A percentile compares a stretch with the other conserved stretches of the same genome.
Conservation (phyloP, 2,888 invertebrate genomes). For the Dastarcus helophoroides region DNA sequence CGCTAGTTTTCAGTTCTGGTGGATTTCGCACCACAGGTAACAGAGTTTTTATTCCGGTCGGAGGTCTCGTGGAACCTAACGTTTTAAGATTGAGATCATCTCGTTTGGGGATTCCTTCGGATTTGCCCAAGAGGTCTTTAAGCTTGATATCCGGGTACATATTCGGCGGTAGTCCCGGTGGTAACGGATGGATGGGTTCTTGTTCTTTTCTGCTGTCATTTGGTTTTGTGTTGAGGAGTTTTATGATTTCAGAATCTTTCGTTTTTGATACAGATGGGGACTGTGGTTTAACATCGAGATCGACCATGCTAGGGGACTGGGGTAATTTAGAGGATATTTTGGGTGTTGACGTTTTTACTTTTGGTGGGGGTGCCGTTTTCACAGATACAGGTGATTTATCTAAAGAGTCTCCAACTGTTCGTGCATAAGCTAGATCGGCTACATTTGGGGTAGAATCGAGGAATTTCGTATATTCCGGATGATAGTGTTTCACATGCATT, state of each 20-base stretch:
- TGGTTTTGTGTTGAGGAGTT: conserved; percentile 28
- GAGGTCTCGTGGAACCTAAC: conserved; percentile 33
- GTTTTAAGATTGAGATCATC: conserved; percentile 28
- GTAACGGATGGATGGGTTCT: conserved; percentile 19
- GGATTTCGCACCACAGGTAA: conserved; percentile 33
- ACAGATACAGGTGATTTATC: conserved; percentile 30
- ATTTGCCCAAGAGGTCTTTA: conserved; percentile 31
- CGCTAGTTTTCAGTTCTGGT: too few relatives aligned
- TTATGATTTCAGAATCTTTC: conserved; percentile 32
- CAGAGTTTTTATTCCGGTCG: conserved; percentile 41
- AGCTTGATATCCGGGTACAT: conserved; percentile 34
- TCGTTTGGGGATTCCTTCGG: conserved; percentile 29
- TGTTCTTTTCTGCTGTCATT: conserved; percentile 15
- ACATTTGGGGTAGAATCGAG: conserved; percentile 77
- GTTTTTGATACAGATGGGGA: conserved; percentile 14
- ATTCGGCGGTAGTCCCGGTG: conserved; percentile 24
- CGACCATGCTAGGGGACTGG: conserved; percentile 8
- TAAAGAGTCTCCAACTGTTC: conserved; percentile 54
- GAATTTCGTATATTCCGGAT: conserved; percentile 64
- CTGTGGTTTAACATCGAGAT: conserved; percentile 17
- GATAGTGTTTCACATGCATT: conserved; percentile 94
- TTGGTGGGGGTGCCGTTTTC: conserved; percentile 13
- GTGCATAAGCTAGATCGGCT: conserved; percentile 71
- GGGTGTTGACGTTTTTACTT: conserved; percentile 13
- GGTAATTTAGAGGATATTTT: conserved; percentile 11